A percentile compares a stretch with the other conserved stretches of the same genome.
phyloP scores from a whole-genome alignment of 2,888 invertebrate genomes.

The Habrosyne pyritoides region DNA sequence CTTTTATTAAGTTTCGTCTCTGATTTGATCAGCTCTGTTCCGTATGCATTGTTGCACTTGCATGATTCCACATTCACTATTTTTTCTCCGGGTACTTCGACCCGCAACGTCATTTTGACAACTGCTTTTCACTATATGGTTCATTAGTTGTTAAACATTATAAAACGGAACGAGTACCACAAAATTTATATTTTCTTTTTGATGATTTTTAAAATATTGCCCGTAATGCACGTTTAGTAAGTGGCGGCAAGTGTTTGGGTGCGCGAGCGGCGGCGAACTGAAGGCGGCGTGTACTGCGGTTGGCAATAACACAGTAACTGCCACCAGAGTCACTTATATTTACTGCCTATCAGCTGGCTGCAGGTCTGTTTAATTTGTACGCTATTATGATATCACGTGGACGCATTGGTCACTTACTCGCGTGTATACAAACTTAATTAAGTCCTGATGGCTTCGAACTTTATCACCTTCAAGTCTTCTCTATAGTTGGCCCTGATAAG shows the following conservation, averaged over 20 bases:
- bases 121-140: conserved; percentile 54
- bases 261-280: conserved; percentile 60
- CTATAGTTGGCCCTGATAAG: neutral
- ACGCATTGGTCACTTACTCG: conserved; percentile 39
- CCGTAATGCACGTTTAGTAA: conserved; percentile 16
- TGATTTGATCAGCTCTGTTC: conserved; percentile 55
- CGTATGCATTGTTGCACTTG: conserved; percentile 64
- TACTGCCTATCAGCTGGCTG: conserved; percentile 73
- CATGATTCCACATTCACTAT: conserved; percentile 67
- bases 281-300: conserved; percentile 57
- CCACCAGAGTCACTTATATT: too few relatives aligned
- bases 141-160: conserved; percentile 61
- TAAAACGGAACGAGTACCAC: conserved; percentile 16
- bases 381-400: conserved; percentile 77
- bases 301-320: conserved; percentile 63
- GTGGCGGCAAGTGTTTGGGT: conserved; percentile 37
- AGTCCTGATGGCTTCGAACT: neutral
- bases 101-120: conserved; percentile 78
- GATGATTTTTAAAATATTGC: conserved; percentile 21
- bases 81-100: conserved; percentile 77
- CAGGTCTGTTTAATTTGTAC: conserved; percentile 75
- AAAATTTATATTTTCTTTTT: conserved; percentile 20
- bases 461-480: neutral
- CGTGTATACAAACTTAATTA: conserved; percentile 30
- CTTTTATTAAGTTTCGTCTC: conserved; percentile 65